A percentile compares a stretch with the other conserved stretches of the same genome.
Evolutionary conservation across 2,888 invertebrate species (phyloP).

Genomic region (Rotaria magnacalcarata): DNA sequence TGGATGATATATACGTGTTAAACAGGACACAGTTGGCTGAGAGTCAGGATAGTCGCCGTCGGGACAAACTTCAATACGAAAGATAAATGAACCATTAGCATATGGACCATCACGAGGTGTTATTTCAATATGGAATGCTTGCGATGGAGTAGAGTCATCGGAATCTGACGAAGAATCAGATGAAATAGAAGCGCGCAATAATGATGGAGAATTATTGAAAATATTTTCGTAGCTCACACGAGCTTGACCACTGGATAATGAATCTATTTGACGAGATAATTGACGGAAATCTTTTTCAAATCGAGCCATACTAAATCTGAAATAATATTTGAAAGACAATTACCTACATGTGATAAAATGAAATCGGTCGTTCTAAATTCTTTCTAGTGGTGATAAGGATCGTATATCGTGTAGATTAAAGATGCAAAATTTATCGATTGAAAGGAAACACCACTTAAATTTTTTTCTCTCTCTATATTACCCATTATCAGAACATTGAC

Average conservation of each 20-base stretch:
- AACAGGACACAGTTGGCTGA: conserved; percentile 89
- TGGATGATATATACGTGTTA: conserved; percentile 88
- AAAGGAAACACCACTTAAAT: too few species aligned
- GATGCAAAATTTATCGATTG: too few species aligned
- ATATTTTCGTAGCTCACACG: neutral
- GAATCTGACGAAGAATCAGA: neutral
- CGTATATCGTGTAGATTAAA: too few species aligned
- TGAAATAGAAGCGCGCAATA: neutral
- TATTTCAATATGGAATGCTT: conserved; percentile 47
- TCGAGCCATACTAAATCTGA: neutral
- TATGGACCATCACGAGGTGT: conserved; percentile 51
- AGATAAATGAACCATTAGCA: conserved; percentile 49
- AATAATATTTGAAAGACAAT: too few species aligned
- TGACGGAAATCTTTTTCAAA: conserved; percentile 2
- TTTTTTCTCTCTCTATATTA: too few species aligned
- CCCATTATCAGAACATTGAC: too few species aligned
- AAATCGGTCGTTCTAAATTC: too few species aligned
- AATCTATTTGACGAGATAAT: neutral
- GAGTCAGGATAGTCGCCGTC: conserved; percentile 90
- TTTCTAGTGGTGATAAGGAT: too few species aligned
- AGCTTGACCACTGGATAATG: neutral
- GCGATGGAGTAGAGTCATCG: neutral
- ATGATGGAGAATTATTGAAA: neutral
- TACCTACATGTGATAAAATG: too few species aligned
- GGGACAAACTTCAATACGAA: conserved; percentile 86